Conservation (phyloP, 1,140 invertebrate species). For the Neoseiulus cucumeris region DNA sequence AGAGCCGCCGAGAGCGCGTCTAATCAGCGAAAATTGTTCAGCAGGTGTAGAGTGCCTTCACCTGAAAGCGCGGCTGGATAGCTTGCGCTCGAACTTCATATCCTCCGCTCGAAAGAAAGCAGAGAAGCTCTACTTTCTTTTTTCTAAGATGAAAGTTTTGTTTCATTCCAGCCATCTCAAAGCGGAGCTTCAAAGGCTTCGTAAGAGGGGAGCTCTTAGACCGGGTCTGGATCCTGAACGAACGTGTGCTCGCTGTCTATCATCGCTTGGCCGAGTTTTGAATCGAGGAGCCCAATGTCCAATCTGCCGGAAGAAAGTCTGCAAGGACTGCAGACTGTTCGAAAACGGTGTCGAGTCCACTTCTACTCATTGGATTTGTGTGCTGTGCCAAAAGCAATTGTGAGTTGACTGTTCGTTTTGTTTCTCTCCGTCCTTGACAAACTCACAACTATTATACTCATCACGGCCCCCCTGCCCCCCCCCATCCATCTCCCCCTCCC, state of each 20-base stretch:
- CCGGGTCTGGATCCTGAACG: constrained; percentile 23
- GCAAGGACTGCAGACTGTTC: constrained; percentile 47
- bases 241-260: constrained; percentile 44
- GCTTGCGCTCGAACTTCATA: too few relatives aligned
- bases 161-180: constrained; percentile 17
- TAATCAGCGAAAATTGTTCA: too few relatives aligned
- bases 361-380: constrained; percentile 45
- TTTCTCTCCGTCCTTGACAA: too few relatives aligned
- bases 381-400: constrained; percentile 50
- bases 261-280: constrained; percentile 46
- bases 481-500: too few relatives aligned
- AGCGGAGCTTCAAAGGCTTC: constrained; percentile 17
- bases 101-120: too few relatives aligned
- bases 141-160: not conserved
- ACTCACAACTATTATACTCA: too few relatives aligned
- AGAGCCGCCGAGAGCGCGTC: too few relatives aligned
- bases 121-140: too few relatives aligned
- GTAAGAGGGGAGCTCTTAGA: constrained; percentile 19
- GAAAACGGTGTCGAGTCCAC: constrained; percentile 24
- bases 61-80: too few relatives aligned
- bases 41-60: too few relatives aligned
- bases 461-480: too few relatives aligned
- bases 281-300: constrained; percentile 48
- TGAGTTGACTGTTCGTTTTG: constrained; percentile 31
- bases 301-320: constrained; percentile 44